These are phyloP conservation scores for Ammodramus savannarum DNA, from an alignment of 2,113 vertebrate species.

Conservation along the genomic window DNA sequence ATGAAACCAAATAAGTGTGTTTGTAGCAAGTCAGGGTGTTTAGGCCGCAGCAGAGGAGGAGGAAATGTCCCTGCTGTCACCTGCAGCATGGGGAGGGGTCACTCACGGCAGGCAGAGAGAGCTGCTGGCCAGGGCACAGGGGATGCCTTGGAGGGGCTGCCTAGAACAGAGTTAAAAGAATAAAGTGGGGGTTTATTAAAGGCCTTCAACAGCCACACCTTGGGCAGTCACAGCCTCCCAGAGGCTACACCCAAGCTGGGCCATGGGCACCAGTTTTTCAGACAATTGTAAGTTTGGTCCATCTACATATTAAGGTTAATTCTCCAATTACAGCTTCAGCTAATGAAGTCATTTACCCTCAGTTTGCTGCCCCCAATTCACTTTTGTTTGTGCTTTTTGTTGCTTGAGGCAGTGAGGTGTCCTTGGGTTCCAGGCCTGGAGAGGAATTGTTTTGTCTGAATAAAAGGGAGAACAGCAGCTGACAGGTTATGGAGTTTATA, in stretches of 20 bases:
- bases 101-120: neutral
- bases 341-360: neutral
- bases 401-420: neutral
- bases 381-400: neutral
- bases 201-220: neutral
- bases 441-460: neutral
- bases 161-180: fast-evolving
- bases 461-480: no score
- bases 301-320: neutral
- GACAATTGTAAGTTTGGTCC: neutral
- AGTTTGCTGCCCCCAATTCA: neutral
- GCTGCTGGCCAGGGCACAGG: neutral
- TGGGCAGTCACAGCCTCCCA: neutral
- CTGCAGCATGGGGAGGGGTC: neutral
- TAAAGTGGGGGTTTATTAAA: neutral
- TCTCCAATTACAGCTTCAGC: fast-evolving
- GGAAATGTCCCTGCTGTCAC: neutral
- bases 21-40: neutral
- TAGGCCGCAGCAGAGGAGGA: neutral
- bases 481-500: no score
- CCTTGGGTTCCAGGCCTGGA: neutral
- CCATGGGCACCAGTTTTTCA: neutral
- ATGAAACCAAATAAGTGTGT: fast-evolving
- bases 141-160: neutral
- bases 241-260: neutral